phyloP scores from a whole-genome alignment of 2,797 vertebrate genomes.

The Aphelocoma californica region DNA sequence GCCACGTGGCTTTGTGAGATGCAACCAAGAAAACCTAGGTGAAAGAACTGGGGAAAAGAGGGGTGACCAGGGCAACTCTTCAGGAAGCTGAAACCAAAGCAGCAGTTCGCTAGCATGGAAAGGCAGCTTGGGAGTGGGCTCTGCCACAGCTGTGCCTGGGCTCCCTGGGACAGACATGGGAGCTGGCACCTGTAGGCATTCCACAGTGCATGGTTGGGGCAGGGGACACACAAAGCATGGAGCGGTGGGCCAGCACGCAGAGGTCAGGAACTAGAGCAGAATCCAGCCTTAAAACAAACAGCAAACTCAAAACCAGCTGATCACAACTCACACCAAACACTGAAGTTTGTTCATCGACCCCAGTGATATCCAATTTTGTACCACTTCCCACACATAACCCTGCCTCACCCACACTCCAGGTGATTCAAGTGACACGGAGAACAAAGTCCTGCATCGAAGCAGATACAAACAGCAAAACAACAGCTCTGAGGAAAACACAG shows the following conservation, averaged over 20 bases:
- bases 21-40: neutral
- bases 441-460: neutral
- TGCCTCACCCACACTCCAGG: neutral
- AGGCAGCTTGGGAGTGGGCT: neutral
- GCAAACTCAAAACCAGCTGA: neutral
- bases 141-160: neutral
- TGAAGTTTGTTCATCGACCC: neutral
- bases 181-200: neutral
- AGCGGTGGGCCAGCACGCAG: rapidly evolving
- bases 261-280: rapidly evolving
- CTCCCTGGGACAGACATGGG: neutral
- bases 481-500: neutral
- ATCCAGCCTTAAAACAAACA: neutral
- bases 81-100: neutral
- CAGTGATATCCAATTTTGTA: rapidly evolving
- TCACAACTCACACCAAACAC: rapidly evolving
- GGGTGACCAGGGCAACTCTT: neutral
- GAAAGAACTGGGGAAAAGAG: neutral
- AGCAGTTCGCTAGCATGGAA: neutral
- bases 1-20: neutral
- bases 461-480: neutral
- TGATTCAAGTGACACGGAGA: no score
- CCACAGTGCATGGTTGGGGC: rapidly evolving
- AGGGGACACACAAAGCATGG: rapidly evolving
- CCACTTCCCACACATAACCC: rapidly evolving